Evolutionary conservation across 1,140 invertebrate genomes (phyloP), one percentile per base, ranked within the genome.

Genomic region (Cephus cinctus): DNA sequence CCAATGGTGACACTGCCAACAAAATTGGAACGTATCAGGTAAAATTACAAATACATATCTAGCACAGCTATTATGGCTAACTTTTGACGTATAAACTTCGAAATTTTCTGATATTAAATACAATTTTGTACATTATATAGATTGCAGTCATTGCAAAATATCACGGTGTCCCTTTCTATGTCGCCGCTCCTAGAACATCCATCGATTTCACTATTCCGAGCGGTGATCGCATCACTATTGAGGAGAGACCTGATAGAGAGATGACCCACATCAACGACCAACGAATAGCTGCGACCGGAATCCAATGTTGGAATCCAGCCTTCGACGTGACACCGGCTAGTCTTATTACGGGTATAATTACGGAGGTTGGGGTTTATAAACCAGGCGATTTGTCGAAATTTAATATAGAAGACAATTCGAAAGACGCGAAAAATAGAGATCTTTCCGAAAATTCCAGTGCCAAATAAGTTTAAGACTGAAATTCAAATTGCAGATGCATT

Each of bases 21-120:
- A 99, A 99, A 86, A 97, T 99, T 70, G 97, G 97, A 54, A 99
- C 97, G 14, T 99, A 98, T 73, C 92, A 95, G 65, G 83, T 86
- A 71, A 56, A 36, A 22, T 27, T 38, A 22, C 30, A 22, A 38
- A n/a, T n/a, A n/a, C n/a, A n/a, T n/a, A n/a, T n/a, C n/a, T n/a
- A n/a, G n/a, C n/a, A n/a, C n/a, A n/a, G n/a, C n/a, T n/a, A n/a
- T n/a, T n/a, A n/a, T n/a, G n/a, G n/a, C n/a, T n/a, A n/a, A n/a
- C n/a, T n/a, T n/a, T n/a, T n/a, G n/a, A n/a, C n/a, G n/a, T n/a
- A n/a, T n/a, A n/a, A 2, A 36, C 11, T 20, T 35, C 5, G 21
- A 22, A 16, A 22, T 32, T 41, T 41, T 5, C n/a, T 21, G 22
- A 41, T 3, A 22, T 34, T 9, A 32, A 32, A 40, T 18, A 9